Evolutionary conservation across 2,888 invertebrate genomes (phyloP), one percentile per base, ranked within the genome.

Genomic region (Hylaea fasciaria): DNA sequence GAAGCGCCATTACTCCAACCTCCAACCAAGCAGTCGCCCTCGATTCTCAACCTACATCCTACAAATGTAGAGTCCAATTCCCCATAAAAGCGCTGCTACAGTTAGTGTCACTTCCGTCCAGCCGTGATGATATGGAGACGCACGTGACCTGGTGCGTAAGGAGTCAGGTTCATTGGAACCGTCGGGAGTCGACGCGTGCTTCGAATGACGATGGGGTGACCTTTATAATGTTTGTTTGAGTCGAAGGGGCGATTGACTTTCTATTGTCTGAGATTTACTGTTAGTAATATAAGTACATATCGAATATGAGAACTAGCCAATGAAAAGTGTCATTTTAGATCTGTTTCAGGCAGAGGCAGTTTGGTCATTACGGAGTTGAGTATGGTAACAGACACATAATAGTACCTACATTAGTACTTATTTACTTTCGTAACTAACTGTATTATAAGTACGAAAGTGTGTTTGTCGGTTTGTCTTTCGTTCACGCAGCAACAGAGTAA

Each of bases 41-140:
- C 77, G 62, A 87, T 83, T 71, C 54, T 45, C 81, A 76, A 83
- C 86, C 87, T 72, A 83, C 80, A 78, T 83, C 8, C 32, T 16
- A 69, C 66, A 51, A 57, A 65, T 69, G 78, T 79, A 85, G 81
- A 78, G 83, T 80, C 63, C 71, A 80, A 65, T 81, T 68, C 81
- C 77, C 77, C 81, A 71, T 79, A 81, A 82, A 73, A 72, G 77
- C 72, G 61, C 64, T 51, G 61, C 74, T 71, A 87, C 88, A 83
- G 89, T 88, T 88, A 86, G 74, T 55, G 69, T 69, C 57, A 74
- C 80, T 83, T 87, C 86, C 86, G 81, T 62, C 67, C 73, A 68
- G 67, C 64, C 76, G 72, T 75, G 76, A 75, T 71, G 68, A 76
- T 82, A 81, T 81, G 82, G 78, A 55, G 13, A 44, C 59, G 61